A percentile compares a stretch with the other conserved stretches of the same genome.
phyloP scores from a whole-genome alignment of 2,113 vertebrate species.

The Marcusenius ussheri region DNA sequence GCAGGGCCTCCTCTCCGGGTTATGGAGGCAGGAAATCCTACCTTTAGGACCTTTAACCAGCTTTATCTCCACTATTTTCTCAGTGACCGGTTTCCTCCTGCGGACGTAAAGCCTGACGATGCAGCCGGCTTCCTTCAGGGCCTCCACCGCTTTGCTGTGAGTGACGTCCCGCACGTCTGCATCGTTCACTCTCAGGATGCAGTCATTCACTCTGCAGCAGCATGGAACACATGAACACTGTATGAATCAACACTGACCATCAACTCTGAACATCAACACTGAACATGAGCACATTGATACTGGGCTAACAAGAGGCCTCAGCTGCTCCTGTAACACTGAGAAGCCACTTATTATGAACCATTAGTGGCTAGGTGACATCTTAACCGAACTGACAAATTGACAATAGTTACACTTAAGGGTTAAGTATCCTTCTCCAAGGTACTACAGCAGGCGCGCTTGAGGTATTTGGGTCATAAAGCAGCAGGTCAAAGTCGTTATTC shows the following conservation, averaged over 20 bases:
- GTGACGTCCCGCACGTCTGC: conserved; percentile 89
- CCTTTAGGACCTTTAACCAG: conserved; percentile 98
- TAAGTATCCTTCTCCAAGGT: neutral
- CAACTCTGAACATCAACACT: neutral
- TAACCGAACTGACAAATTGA: neutral
- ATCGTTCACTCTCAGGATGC: conserved; percentile 89
- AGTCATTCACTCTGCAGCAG: conserved; percentile 81
- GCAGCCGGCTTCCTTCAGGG: conserved; percentile 87
- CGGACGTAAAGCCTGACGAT: conserved; percentile 87
- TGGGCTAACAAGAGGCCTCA: neutral
- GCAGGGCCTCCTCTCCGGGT: neutral
- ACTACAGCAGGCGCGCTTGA: neutral
- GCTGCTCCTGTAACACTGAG: neutral
- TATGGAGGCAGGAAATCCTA: conserved; percentile 33
- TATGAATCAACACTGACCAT: neutral
- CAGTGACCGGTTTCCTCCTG: conserved; percentile 77
- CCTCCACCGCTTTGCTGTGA: conserved; percentile 93
- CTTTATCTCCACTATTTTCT: conserved; percentile 91
- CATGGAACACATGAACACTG: neutral
- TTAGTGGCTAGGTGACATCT: neutral
- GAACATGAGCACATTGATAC: neutral
- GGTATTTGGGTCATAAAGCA: neutral
- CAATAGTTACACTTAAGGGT: neutral
- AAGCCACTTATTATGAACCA: neutral
- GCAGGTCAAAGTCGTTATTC: neutral